phyloP scores from a whole-genome alignment of 2,888 invertebrate genomes.

The Drosophila emarginata region DNA sequence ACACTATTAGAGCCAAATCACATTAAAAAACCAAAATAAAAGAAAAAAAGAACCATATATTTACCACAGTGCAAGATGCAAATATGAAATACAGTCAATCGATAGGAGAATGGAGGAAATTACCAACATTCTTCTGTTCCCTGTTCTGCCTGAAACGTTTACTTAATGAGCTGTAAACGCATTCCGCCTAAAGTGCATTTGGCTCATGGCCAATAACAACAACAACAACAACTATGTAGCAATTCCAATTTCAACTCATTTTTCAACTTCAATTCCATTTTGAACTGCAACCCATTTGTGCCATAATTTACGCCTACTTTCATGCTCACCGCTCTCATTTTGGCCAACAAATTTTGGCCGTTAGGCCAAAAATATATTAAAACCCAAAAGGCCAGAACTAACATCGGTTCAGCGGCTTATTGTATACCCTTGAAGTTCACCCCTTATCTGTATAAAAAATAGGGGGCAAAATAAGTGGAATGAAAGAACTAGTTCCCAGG shows the following conservation, averaged over 20 bases:
- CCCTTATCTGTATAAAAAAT: no score
- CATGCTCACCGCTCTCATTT: neutral
- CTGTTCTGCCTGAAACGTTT: neutral
- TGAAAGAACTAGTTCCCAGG: no score
- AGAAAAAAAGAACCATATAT: no score
- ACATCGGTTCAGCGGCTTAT: neutral
- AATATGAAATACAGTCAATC: neutral
- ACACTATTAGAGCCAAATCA: no score
- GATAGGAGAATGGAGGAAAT: neutral
- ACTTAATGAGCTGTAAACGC: constrained; percentile 71
- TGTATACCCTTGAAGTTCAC: no score
- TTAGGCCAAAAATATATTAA: neutral
- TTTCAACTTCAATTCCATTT: neutral
- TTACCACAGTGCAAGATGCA: neutral
- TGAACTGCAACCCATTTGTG: neutral
- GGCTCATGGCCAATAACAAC: constrained; percentile 51
- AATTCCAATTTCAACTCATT: neutral
- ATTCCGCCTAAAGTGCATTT: constrained; percentile 38
- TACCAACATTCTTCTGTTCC: neutral
- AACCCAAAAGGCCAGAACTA: neutral
- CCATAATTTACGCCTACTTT: constrained; percentile 9
- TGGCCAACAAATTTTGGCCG: neutral
- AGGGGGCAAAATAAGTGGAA: no score
- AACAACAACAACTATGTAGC: constrained; percentile 4
- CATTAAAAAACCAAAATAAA: no score